Base-by-base conservation (phyloP, 2,888 invertebrate genomes). In the Morinoia aosen region DNA sequence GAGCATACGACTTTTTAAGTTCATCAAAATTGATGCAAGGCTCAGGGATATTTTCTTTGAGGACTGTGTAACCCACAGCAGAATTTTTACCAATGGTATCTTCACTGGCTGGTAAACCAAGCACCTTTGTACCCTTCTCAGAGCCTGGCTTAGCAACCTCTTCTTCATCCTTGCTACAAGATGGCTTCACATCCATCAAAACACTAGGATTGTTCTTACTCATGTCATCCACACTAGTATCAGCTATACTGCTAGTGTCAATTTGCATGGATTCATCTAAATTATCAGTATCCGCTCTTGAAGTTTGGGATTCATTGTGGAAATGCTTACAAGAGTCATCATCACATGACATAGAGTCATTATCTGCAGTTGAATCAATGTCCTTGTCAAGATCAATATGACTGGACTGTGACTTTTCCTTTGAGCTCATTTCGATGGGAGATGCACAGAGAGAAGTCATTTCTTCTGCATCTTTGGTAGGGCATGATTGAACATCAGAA, bases 331-430 rank as follows among this genome's bases (percentile, higher is more conserved):
- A 48, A 58, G 93, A 19, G 33, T 93, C n/a, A 93, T 93, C 93
- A 93, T 93, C 93, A 93, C 93, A 76, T 10, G 95, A 76, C 64
- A 64, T 95, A n/a, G 61, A 40, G 61, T 96, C 97, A 97, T 96
- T 98, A 98, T 96, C 95, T 96, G 97, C 97, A 95, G 97, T 96
- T 97, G 98, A 98, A 97, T 99, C 99, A 97, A 98, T 98, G 97
- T 99, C 99, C 97, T 99, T 99, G 97, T 99, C 99, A 96, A 98
- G 98, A 97, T 99, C 99, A 95, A 98, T 98, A 97, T 98, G 98
- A 96, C 98, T 97, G 14, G 98, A 98, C 95, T 98, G 97, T n/a
- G 98, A 97, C 96, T 98, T 98, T 97, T 98, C 98, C 97, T 98
- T 98, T 97, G 98, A 64, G 95, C 95, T 95, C 64, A 95, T 95